Evolutionary conservation across 1,140 invertebrate species (phyloP), one percentile per base, ranked within the genome.

Genomic region (Zaprionus nigranus): DNA sequence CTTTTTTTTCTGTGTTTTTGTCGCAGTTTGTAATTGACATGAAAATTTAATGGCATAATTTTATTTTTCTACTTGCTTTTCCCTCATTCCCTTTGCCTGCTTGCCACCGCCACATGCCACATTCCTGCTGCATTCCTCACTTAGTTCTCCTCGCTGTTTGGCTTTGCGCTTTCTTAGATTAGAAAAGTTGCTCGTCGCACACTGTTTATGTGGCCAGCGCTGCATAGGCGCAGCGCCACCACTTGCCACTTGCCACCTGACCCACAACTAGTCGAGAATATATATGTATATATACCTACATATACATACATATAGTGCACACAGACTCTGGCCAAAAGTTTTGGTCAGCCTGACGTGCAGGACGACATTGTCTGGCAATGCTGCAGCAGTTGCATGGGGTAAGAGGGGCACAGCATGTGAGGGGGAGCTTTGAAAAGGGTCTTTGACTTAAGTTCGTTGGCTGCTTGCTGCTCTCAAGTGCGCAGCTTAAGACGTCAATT

Each of bases 31-130:
- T 60, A 75, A 66, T 76, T 66, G 69, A 77, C 74, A 72, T 77
- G 62, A 71, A 77, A 73, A 72, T 77, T 65, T 77, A 77, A 77
- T 73, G 62, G 56, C 56, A 77, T 77, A 77, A 77, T 77, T 61
- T 67, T 67, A 68, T 68, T 54, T 74, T 56, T 22, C 28, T 58
- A 58, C 53, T 60, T n/a, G n/a, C 49, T 22, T 20, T 62, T 20
- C 30, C 58, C 34, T 36, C 36, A 15, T 15, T 38, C 2, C 13
- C 30, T 54, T 34, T 34, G 30, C 30, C 3, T 34, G 30, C 30
- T 30, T 30, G 9, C 30, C 30, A 9, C 30, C 9, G 3, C 9
- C 9, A 2, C 30, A 3, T 34, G 30, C 30, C 30, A 11, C 30
- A 11, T 34, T 28, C 6, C 26, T 1, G 26, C 26, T 28, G 26